Percentiles rank a stretch among this genome's conserved stretches.
Conservation (phyloP, 2,113 vertebrate genomes). For the Poecilia latipinna region DNA sequence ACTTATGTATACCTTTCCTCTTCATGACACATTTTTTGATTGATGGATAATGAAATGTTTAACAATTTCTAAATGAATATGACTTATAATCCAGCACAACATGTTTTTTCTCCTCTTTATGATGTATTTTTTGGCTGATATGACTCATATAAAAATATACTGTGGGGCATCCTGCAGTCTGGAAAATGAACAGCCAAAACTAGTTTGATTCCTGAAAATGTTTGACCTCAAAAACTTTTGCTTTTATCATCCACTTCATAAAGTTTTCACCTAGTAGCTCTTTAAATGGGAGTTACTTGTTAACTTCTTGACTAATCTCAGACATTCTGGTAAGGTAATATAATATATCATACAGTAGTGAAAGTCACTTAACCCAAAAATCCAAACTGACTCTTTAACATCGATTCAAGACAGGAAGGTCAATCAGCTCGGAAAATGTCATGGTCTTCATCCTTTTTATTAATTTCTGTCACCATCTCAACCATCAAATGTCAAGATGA, state of each 20-base stretch:
- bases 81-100: too few relatives aligned
- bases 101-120: too few relatives aligned
- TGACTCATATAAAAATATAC: too few relatives aligned
- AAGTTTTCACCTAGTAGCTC: neutral
- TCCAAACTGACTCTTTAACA: neutral
- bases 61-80: too few relatives aligned
- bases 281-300: neutral
- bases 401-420: neutral
- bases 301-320: neutral
- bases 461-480: neutral
- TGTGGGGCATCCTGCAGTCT: too few relatives aligned
- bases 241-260: neutral
- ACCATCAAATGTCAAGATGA: constrained; percentile 1
- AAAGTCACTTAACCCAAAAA: neutral
- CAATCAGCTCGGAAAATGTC: neutral
- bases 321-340: neutral
- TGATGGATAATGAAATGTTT: too few relatives aligned
- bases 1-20: too few relatives aligned
- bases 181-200: too few relatives aligned
- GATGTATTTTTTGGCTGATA: too few relatives aligned
- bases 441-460: neutral
- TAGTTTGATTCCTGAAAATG: neutral
- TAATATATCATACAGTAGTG: neutral
- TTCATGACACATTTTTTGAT: too few relatives aligned
- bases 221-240: neutral